Evolutionary conservation across 2,797 vertebrate genomes (phyloP).

Genomic region (Mormyrops boulengeri): DNA sequence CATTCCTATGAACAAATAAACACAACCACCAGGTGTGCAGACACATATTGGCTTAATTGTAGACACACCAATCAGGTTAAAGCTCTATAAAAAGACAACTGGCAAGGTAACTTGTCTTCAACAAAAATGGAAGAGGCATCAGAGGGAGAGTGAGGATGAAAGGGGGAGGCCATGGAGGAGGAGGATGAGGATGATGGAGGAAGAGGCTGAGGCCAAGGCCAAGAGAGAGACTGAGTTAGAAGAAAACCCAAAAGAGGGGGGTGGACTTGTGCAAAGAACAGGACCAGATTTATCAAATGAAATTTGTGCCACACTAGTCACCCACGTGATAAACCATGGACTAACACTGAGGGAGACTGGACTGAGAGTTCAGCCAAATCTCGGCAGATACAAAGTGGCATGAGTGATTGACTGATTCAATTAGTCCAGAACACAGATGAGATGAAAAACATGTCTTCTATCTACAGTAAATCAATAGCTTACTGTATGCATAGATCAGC

Average conservation of each 20-base stretch:
- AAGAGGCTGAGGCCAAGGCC: background rate
- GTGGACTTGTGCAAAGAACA: background rate
- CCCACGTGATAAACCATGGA: conserved; percentile 18
- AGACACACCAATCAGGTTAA: background rate
- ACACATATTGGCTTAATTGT: background rate
- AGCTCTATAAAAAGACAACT: conserved; percentile 4
- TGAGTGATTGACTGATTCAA: background rate
- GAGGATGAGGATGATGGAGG: too few species aligned
- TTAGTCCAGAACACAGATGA: background rate
- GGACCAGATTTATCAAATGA: conserved; percentile 16
- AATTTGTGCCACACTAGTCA: conserved; percentile 10
- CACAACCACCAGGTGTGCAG: background rate
- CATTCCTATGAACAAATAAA: background rate
- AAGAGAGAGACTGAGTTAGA: background rate
- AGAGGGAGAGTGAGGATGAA: background rate
- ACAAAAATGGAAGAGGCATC: background rate
- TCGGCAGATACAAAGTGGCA: background rate
- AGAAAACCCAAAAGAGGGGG: background rate
- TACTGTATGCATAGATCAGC: background rate
- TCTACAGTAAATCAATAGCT: background rate
- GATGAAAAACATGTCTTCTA: background rate
- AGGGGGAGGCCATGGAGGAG: background rate
- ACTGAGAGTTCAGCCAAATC: background rate
- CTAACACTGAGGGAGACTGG: background rate
- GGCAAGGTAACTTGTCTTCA: background rate